A percentile compares a stretch with the other conserved stretches of the same genome.
These are phyloP conservation scores for Hybognathus amarus DNA, from an alignment of 2,797 vertebrate genomes.

Conservation along the genomic window DNA sequence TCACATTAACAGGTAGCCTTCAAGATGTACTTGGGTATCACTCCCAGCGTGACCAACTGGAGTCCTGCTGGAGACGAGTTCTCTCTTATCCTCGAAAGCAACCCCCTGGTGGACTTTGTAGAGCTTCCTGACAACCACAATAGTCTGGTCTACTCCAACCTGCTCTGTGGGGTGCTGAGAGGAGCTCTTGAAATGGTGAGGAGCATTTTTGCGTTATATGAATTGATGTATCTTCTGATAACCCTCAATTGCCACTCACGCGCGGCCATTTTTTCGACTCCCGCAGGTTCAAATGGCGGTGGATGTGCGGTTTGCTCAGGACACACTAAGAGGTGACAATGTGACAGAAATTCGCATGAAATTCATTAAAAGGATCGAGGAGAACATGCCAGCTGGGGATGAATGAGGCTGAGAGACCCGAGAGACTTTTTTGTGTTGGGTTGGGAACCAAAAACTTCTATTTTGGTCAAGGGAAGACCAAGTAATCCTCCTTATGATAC, in stretches of 20 bases:
- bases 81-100: conserved; percentile 96
- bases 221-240: not conserved
- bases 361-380: conserved; percentile 97
- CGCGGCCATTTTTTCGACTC: not conserved
- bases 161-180: conserved; percentile 92
- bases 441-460: conserved; percentile 19
- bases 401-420: conserved; percentile 75
- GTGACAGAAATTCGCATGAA: conserved; percentile 98
- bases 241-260: not conserved
- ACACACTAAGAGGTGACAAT: conserved; percentile 93
- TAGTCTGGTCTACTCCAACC: conserved; percentile 93
- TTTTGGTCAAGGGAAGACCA: conserved; percentile 43
- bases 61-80: conserved; percentile 97
- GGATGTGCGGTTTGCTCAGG: conserved; percentile 94
- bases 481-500: not conserved
- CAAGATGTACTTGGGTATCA: conserved; percentile 98
- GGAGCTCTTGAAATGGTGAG: conserved; percentile 98
- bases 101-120: conserved; percentile 97
- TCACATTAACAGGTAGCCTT: conserved; percentile 86
- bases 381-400: conserved; percentile 96
- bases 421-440: conserved; percentile 49
- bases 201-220: not conserved
- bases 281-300: conserved; percentile 98
- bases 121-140: conserved; percentile 98
- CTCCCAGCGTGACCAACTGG: conserved; percentile 98